Evolutionary conservation across 2,888 invertebrate species (phyloP).

Genomic region (Clivina fossor): DNA sequence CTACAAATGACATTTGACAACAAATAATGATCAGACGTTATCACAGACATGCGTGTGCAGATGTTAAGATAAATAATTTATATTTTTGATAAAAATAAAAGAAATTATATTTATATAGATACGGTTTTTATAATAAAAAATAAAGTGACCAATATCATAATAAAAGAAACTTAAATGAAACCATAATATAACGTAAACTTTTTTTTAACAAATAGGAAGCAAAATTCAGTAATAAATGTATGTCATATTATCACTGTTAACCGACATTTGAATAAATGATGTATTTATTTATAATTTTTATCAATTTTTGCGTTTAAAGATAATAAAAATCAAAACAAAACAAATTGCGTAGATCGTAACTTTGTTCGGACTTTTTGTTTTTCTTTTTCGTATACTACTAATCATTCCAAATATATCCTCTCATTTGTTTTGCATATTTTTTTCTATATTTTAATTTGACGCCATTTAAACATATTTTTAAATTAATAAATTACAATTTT

Average conservation of each 20-base stretch:
- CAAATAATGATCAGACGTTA: conserved; percentile 10
- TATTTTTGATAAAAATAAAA: neutral
- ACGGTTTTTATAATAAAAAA: no score
- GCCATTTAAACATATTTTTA: neutral
- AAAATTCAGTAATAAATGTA: no score
- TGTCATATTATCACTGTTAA: no score
- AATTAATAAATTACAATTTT: neutral
- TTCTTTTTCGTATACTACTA: neutral
- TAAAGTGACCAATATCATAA: no score
- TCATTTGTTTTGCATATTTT: no score
- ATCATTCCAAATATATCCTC: no score
- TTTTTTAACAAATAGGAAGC: no score
- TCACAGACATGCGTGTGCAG: conserved; percentile 29
- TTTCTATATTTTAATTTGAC: no score
- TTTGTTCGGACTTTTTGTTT: neutral
- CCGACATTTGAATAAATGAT: no score
- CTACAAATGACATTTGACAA: conserved; percentile 20
- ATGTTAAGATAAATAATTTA: neutral
- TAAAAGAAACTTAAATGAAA: neutral
- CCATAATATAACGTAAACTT: no score
- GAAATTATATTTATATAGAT: neutral
- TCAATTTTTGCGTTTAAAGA: neutral
- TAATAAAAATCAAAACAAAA: conserved; percentile 21
- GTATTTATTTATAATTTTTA: neutral
- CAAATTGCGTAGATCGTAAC: conserved; percentile 1